A percentile compares a stretch with the other conserved stretches of the same genome.
These are phyloP conservation scores for Centrocercus urophasianus DNA, from an alignment of 2,113 vertebrate species.

Conservation along the genomic window DNA sequence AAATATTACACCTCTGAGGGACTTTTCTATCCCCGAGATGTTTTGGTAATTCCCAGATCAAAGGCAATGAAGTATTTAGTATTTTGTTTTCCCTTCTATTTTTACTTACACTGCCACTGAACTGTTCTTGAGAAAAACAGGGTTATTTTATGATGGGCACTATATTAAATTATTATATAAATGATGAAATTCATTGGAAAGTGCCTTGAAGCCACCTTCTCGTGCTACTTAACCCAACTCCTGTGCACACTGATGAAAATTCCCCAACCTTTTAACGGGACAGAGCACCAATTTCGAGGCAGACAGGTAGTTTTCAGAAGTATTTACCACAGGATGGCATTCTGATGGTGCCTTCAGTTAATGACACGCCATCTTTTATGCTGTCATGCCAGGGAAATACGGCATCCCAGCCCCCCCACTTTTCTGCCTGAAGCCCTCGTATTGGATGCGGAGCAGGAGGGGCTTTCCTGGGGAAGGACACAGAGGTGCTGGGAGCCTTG, in stretches of 20 bases:
- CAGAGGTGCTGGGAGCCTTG: slow-evolving; percentile 69
- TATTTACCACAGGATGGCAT: background rate
- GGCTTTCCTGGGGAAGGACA: slow-evolving; percentile 66
- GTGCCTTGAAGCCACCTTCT: background rate
- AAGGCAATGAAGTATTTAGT: background rate
- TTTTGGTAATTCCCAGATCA: background rate
- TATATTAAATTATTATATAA: background rate
- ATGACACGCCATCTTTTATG: background rate
- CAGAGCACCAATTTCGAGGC: background rate
- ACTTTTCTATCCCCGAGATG: background rate
- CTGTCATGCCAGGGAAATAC: slow-evolving; percentile 80
- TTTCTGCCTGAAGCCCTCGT: slow-evolving; percentile 88
- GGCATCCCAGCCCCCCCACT: slow-evolving; percentile 78
- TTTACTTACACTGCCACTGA: background rate
- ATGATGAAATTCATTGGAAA: background rate
- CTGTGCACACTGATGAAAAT: background rate
- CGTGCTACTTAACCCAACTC: background rate
- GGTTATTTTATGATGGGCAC: background rate
- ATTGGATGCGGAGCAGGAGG: slow-evolving; percentile 80
- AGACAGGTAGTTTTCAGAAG: background rate
- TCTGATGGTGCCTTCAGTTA: background rate
- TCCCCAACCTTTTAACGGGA: background rate
- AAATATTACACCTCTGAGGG: rapidly evolving
- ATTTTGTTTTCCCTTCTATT: background rate
- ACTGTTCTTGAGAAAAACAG: background rate